Evolutionary conservation across 2,797 vertebrate genomes (phyloP).

Genomic region (Cygnus olor): DNA sequence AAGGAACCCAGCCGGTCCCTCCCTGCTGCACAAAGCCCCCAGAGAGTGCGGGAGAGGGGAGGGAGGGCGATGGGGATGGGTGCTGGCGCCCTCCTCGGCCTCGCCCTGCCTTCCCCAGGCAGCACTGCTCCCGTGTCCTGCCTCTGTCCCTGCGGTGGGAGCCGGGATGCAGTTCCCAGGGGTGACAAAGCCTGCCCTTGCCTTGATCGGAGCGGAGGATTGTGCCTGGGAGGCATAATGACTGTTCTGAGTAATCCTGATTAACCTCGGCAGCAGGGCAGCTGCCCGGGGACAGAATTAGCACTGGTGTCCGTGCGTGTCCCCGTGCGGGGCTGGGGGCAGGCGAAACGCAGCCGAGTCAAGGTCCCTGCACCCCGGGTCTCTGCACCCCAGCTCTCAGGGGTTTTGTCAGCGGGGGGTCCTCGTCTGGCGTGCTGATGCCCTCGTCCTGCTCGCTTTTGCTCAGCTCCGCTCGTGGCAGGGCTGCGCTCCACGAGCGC

Average conservation of each 20-base stretch:
- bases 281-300: constrained; percentile 41
- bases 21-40: neutral
- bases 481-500: neutral
- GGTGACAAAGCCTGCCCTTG: neutral
- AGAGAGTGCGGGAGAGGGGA: rapidly evolving
- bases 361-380: rapidly evolving
- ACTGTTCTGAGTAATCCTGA: constrained; percentile 52
- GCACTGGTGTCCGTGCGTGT: neutral
- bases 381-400: neutral
- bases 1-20: neutral
- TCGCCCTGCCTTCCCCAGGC: neutral
- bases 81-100: neutral
- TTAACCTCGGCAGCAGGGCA: constrained; percentile 31
- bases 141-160: neutral
- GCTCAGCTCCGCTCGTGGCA: neutral
- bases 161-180: neutral
- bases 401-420: neutral
- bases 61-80: neutral
- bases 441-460: neutral
- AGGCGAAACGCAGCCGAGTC: rapidly evolving
- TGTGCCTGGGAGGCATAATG: constrained; percentile 3
- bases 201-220: neutral
- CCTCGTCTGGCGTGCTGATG: rapidly evolving
- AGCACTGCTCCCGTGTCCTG: neutral
- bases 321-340: rapidly evolving